phyloP scores from a whole-genome alignment of 1,140 invertebrate genomes.

The Lepidotrigona ventralis region DNA sequence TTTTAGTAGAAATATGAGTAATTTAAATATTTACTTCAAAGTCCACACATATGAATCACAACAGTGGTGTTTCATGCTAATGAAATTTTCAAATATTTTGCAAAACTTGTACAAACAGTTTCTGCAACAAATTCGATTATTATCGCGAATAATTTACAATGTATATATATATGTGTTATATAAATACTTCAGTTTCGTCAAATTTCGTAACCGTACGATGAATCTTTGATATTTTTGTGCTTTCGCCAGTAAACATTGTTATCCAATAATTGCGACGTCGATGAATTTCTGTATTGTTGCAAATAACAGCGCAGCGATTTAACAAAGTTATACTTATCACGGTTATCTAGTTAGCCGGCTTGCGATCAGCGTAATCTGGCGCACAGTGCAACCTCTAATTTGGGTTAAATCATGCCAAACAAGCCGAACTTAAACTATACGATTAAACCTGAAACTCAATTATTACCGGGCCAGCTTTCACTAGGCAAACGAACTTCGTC shows the following conservation, averaged over 20 bases:
- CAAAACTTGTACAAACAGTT: background rate
- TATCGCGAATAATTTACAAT: background rate
- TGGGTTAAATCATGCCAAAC: conserved; percentile 42
- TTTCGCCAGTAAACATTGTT: background rate
- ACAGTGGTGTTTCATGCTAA: background rate
- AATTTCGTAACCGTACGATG: background rate
- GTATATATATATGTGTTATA: no score
- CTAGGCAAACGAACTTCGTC: conserved; percentile 36
- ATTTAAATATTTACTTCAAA: no score
- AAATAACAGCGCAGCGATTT: background rate
- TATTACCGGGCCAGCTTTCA: conserved; percentile 41
- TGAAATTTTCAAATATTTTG: background rate
- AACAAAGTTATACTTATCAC: conserved; percentile 32
- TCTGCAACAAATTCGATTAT: background rate
- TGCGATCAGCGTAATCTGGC: background rate
- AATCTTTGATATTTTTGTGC: background rate
- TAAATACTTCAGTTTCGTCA: no score
- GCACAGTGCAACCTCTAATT: conserved; percentile 31
- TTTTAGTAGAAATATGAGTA: no score
- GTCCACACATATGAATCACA: no score
- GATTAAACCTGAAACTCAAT: conserved; percentile 47
- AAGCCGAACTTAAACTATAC: conserved; percentile 36
- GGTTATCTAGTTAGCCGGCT: conserved; percentile 19
- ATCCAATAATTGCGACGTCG: no score
- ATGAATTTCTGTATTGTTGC: conserved; percentile 1